A percentile compares a stretch with the other conserved stretches of the same genome.
phyloP scores from a whole-genome alignment of 2,888 invertebrate species.

The Philopedon plagiatum region DNA sequence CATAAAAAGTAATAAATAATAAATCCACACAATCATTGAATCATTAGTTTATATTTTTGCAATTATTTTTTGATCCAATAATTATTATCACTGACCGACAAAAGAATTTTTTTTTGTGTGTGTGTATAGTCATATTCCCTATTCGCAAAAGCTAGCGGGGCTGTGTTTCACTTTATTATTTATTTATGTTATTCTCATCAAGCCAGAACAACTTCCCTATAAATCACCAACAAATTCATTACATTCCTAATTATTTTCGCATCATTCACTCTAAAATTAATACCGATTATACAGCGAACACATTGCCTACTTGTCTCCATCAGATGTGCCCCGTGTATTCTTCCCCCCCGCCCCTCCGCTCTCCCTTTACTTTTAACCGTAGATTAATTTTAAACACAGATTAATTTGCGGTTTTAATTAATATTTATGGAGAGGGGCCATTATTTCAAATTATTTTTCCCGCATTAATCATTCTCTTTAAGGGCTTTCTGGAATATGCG shows the following conservation, averaged over 20 bases:
- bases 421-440: constrained; percentile 49
- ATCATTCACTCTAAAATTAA: constrained; percentile 35
- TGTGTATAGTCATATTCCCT: no score
- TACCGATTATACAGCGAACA: constrained; percentile 21
- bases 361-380: constrained; percentile 20
- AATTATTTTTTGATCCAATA: no score
- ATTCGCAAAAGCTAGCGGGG: no score
- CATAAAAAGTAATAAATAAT: no score
- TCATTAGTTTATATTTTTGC: no score
- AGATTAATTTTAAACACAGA: constrained; percentile 48
- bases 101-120: no score
- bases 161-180: no score
- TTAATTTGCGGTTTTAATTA: constrained; percentile 51
- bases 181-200: no score
- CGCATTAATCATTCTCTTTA: constrained; percentile 46
- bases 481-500: constrained; percentile 34
- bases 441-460: constrained; percentile 49
- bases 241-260: constrained; percentile 18
- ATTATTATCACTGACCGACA: no score
- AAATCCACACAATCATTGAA: no score
- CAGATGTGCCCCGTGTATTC: constrained; percentile 44
- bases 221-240: no score
- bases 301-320: constrained; percentile 41
- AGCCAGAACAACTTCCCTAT: no score
- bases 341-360: constrained; percentile 12